These are phyloP conservation scores for Dromius quadrimaculatus DNA, from an alignment of 2,888 invertebrate genomes.

Conservation along the genomic window DNA sequence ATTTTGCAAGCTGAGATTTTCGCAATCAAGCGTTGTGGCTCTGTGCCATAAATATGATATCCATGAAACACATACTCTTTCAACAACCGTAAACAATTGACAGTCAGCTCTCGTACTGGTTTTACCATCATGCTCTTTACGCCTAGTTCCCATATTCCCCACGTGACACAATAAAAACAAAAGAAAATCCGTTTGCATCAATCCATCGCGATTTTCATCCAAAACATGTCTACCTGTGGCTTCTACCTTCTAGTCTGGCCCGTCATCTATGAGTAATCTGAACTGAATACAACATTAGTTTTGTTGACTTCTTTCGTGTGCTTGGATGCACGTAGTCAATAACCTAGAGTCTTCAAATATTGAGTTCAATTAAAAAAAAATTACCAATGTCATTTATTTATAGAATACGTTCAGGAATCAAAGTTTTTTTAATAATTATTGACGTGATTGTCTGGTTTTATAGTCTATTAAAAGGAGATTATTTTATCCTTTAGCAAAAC, in stretches of 20 bases:
- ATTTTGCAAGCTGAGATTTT: too few species aligned
- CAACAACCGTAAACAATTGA: background rate
- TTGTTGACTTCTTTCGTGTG: constrained; percentile 1
- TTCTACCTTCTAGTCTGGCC: background rate
- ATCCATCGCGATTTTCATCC: background rate
- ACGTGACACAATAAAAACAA: constrained; percentile 6
- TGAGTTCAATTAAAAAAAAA: constrained; percentile 3
- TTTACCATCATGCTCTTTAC: background rate
- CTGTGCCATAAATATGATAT: too few species aligned
- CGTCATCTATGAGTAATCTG: background rate
- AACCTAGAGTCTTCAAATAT: background rate
- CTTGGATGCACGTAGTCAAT: constrained; percentile 7
- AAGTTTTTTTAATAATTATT: background rate
- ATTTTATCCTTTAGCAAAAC: constrained; percentile 24
- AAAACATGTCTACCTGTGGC: constrained; percentile 16
- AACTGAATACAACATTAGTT: constrained; percentile 8
- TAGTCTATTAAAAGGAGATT: constrained; percentile 23
- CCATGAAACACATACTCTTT: too few species aligned
- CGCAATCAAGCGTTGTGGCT: too few species aligned
- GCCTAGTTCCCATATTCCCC: background rate
- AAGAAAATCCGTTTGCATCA: background rate
- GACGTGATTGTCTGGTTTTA: constrained; percentile 3
- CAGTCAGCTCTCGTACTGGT: background rate
- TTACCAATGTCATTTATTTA: constrained; percentile 19
- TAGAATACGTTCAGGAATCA: background rate